phyloP scores from a whole-genome alignment of 2,888 invertebrate genomes.

The Tuberolachnus salignus region DNA sequence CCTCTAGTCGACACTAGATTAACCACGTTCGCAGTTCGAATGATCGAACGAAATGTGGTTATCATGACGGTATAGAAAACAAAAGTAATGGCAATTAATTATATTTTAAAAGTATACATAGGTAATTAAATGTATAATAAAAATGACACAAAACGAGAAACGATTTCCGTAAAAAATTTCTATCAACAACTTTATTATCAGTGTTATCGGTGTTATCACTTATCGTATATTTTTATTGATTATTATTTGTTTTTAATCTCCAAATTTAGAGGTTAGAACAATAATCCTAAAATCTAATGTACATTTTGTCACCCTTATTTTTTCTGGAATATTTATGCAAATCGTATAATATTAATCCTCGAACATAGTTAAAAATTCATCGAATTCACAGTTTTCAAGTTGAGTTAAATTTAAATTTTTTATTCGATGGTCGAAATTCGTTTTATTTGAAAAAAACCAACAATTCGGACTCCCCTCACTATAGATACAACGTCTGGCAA shows the following conservation, averaged over 20 bases:
- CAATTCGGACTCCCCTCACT: too few species aligned
- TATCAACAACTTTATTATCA: background rate
- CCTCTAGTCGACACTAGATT: constrained; percentile 60
- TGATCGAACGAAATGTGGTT: constrained; percentile 19
- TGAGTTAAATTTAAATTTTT: background rate
- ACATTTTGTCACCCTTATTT: background rate
- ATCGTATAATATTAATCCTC: too few species aligned
- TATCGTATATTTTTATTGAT: background rate
- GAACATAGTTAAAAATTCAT: background rate
- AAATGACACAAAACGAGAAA: background rate
- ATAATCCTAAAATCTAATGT: background rate
- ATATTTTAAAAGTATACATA: background rate
- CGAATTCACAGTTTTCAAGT: background rate
- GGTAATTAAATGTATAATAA: background rate
- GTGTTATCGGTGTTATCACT: background rate
- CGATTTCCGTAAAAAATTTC: background rate
- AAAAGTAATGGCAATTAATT: background rate
- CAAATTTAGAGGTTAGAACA: background rate
- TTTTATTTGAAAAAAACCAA: background rate
- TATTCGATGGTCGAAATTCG: background rate
- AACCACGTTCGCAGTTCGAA: background rate
- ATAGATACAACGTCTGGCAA: background rate
- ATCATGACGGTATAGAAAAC: background rate
- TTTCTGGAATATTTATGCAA: too few species aligned
- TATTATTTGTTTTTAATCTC: background rate